phyloP scores from a whole-genome alignment of 2,797 vertebrate species.

The Xenops minutus region DNA sequence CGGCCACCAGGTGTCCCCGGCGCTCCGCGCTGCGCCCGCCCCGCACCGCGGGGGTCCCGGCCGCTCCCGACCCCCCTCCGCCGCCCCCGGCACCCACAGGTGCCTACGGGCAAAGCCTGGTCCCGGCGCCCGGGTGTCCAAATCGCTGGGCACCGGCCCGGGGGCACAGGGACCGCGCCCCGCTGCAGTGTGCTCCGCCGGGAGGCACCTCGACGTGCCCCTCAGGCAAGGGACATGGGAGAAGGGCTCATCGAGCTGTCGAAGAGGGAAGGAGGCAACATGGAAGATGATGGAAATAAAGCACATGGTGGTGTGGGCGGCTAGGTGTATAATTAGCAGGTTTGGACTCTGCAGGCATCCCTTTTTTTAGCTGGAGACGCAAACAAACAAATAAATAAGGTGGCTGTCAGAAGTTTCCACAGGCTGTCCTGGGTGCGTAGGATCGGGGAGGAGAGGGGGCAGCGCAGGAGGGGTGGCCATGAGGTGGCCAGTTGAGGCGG shows the following conservation, averaged over 20 bases:
- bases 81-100: not conserved
- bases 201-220: not conserved
- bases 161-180: not conserved
- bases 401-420: not conserved
- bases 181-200: not conserved
- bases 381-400: slow-evolving; percentile 20
- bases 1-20: no score
- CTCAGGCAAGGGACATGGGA: not conserved
- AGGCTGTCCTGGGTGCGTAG: not conserved
- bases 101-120: not conserved
- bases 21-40: not conserved
- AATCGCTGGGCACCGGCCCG: not conserved
- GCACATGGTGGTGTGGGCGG: not conserved
- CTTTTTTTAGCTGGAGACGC: not conserved
- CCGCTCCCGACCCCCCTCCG: not conserved
- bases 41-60: no score
- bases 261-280: not conserved
- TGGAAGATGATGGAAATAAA: not conserved
- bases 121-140: fast-evolving
- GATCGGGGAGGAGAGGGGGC: not conserved
- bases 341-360: not conserved
- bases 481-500: not conserved
- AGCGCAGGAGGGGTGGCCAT: not conserved
- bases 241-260: not conserved
- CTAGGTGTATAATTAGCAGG: slow-evolving; percentile 24